Base-by-base conservation (phyloP, 1,140 invertebrate genomes). In the Meloidogyne chitwoodi region DNA sequence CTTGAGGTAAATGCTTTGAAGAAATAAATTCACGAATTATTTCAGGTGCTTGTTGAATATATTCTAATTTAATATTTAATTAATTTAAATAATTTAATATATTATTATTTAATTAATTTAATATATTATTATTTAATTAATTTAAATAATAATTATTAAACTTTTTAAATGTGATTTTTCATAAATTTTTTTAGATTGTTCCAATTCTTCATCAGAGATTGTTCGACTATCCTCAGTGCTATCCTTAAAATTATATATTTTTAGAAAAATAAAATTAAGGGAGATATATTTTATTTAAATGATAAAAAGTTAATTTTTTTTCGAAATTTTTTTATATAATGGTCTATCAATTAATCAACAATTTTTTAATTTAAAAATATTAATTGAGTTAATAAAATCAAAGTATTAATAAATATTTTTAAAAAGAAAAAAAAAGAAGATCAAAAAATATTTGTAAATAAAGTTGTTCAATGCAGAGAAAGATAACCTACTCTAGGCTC, bases 41-140 rank as follows among this genome's bases (percentile, higher is more conserved):
- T 79, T 87, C 85, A 14, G 84, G 85, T 44, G 84, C 84, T 79
- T 84, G 84, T 79, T 85, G 84, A 27, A 86, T 79, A 29, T 80
- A 75, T 69, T 82, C 81, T 80, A 65, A 66, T 22, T 62, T 14
- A 19, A 79, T 14, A 22, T 65, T 26, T 2, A 44, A 44, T 44
- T 44, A 44, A 56, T 56, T 56, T n/a, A 48, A 56, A 5, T 56
- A n/a, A 56, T 10, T 72, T 62, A n/a, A 5, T 19, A 16, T n/a
- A n/a, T 62, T 14, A 19, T 70, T 14, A 22, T 65, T 26, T 2
- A 44, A 44, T 44, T 44, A 44, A 56, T 56, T 56, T n/a, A 48
- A 56, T n/a, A 5, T 19, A 16, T 62, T 14, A 19, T 70, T 14
- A 22, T 65, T 26, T 2, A 44, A 44, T 44, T 44, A 44, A 56